phyloP scores from a whole-genome alignment of 2,888 invertebrate species.

The Pycnomerus fuliginosus region DNA sequence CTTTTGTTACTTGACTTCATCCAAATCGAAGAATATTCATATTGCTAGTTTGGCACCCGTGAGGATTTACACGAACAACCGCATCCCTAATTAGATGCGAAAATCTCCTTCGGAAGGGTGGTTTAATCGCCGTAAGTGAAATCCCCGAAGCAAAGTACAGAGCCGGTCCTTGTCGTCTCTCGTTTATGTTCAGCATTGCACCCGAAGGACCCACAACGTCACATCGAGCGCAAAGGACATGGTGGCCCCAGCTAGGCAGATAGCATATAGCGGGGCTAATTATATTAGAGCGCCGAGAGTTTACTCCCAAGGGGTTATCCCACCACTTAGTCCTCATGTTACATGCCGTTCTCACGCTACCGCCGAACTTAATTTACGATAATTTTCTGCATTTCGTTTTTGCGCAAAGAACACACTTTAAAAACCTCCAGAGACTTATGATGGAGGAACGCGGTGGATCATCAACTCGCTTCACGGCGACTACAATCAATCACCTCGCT shows the following conservation, averaged over 20 bases:
- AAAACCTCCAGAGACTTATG: constrained; percentile 14
- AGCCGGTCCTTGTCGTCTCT: constrained; percentile 16
- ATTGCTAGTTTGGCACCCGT: too few species aligned
- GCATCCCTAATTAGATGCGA: too few species aligned
- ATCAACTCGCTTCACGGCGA: constrained; percentile 17
- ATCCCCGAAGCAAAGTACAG: too few species aligned
- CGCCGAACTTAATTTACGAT: constrained; percentile 4
- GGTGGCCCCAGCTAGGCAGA: constrained; percentile 11
- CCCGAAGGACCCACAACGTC: constrained; percentile 21
- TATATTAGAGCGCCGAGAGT: constrained; percentile 39
- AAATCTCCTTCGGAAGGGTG: too few species aligned
- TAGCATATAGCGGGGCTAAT: constrained; percentile 31
- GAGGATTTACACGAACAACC: too few species aligned
- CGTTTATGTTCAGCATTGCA: constrained; percentile 23
- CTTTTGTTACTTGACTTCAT: too few species aligned
- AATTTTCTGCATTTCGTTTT: constrained; percentile 7
- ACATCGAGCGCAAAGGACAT: constrained; percentile 23
- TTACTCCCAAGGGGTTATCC: constrained; percentile 31
- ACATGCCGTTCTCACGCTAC: constrained; percentile 26
- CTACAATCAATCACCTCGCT: constrained; percentile 20
- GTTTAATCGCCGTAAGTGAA: too few species aligned
- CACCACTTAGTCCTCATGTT: constrained; percentile 22
- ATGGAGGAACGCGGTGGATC: constrained; percentile 16
- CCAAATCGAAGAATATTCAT: too few species aligned
- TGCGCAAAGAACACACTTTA: too few species aligned